Percentiles rank a stretch among this genome's conserved stretches.
phyloP scores from a whole-genome alignment of 2,797 vertebrate genomes.

The Apogon hyalosoma region DNA sequence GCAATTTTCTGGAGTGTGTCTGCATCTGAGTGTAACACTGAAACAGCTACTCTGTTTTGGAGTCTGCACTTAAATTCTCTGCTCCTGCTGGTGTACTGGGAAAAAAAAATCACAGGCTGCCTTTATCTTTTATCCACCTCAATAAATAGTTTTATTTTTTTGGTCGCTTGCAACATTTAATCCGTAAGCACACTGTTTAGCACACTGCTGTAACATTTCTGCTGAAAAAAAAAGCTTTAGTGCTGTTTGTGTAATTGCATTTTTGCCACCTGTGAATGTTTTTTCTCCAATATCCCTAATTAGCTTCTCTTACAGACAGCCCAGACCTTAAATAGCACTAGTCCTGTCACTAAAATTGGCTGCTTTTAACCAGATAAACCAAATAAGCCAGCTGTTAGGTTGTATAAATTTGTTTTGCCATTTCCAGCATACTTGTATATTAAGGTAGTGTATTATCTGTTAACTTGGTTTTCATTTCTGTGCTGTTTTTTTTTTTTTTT shows the following conservation, averaged over 20 bases:
- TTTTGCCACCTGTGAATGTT: conserved; percentile 51
- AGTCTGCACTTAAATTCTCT: conserved; percentile 66
- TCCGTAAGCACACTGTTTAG: conserved; percentile 33
- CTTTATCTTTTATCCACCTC: conserved; percentile 41
- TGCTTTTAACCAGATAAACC: conserved; percentile 47
- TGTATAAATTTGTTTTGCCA: conserved; percentile 65
- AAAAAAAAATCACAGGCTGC: conserved; percentile 33
- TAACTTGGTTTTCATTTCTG: conserved; percentile 40
- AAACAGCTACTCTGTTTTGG: conserved; percentile 46
- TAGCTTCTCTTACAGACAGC: conserved; percentile 41
- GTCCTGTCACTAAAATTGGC: conserved; percentile 40
- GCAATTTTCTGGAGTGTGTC: conserved; percentile 7
- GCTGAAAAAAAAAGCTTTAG: conserved; percentile 29
- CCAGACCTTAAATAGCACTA: conserved; percentile 29
- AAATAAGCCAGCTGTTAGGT: conserved; percentile 53
- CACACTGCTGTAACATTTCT: conserved; percentile 43
- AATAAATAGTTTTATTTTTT: conserved; percentile 32
- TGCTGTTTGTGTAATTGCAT: conserved; percentile 43
- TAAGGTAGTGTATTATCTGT: conserved; percentile 35
- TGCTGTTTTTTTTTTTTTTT: conserved; percentile 38
- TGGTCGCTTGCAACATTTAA: conserved; percentile 37
- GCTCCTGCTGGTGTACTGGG: conserved; percentile 26
- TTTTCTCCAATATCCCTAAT: conserved; percentile 22
- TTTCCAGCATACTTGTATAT: conserved; percentile 62
- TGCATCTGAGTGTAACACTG: conserved; percentile 29